Evolutionary conservation across 1,140 invertebrate species (phyloP), one percentile per base, ranked within the genome.

Genomic region (Diabrotica virgifera): DNA sequence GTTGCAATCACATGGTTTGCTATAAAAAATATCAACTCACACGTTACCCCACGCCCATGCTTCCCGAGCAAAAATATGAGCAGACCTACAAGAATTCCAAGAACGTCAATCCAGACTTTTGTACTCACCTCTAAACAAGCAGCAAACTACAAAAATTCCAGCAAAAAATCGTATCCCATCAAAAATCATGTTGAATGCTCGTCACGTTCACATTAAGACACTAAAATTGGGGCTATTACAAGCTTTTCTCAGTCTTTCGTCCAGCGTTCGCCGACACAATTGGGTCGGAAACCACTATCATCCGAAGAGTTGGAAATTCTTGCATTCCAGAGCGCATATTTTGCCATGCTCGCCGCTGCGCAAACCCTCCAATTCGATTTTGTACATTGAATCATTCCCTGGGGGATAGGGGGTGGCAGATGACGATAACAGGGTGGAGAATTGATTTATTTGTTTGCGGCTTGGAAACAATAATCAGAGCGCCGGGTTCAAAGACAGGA

Each of bases 181-280:
- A 37, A 36, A 57, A 36, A 36, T 36, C 55, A 57, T 57, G n/a
- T 57, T 57, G 10, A 11, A 57, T 36, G 35, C 36, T 35, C 12
- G 24, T 36, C 55, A 57, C 55, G 55, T 57, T 36, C 55, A 57
- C 55, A 57, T 57, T 11, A 57, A 57, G 55, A 36, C 55, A 57
- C 55, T 24, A 46, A 46, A 36, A 57, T 57, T 57, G 36, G 55
- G 24, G 36, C 6, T 57, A 36, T 57, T 57, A 35, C 24, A 24
- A 24, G 24, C 14, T 24, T 57, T 57, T 36, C 24, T 37, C 36
- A 36, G 24, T 57, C 55, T 57, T 12, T 36, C 35, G n/a, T 57
- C 36, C 36, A 24, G 24, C 36, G 36, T 24, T 36, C 8, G 36
- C 36, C 35, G n/a, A 57, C 12, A 37, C 55, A 57, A 57, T 36